Percentiles rank a stretch among this genome's conserved stretches.
Evolutionary conservation across 1,140 invertebrate species (phyloP).

Genomic region (Musca vetustissima): DNA sequence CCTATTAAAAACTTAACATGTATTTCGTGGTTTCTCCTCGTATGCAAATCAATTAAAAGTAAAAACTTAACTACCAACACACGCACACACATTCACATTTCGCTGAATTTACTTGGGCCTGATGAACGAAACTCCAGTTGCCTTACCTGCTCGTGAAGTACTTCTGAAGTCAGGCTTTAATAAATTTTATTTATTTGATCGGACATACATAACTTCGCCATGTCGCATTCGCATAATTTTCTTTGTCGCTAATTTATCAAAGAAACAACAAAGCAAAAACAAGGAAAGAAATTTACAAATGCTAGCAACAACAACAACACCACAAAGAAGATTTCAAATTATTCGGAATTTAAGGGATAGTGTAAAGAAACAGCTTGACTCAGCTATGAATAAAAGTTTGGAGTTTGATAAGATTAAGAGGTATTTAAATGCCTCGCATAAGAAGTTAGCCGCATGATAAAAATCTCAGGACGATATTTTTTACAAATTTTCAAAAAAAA

Average conservation of each 20-base stretch:
- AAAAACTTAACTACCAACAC: constrained; percentile 16
- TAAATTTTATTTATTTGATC: not conserved
- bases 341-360: not conserved
- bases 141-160: not conserved
- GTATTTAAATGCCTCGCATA: too few relatives aligned
- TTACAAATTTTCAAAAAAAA: too few relatives aligned
- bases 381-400: too few relatives aligned
- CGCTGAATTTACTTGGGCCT: too few relatives aligned
- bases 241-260: constrained; percentile 18
- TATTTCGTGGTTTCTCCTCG: constrained; percentile 3
- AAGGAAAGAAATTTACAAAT: too few relatives aligned
- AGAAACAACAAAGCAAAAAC: constrained; percentile 9
- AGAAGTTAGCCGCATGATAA: too few relatives aligned
- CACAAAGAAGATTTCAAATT: not conserved
- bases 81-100: too few relatives aligned
- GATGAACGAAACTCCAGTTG: not conserved
- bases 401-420: too few relatives aligned
- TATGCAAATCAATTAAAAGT: constrained; percentile 22
- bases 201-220: constrained; percentile 2
- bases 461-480: too few relatives aligned
- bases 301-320: not conserved
- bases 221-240: not conserved
- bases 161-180: not conserved
- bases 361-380: too few relatives aligned
- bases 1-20: not conserved